phyloP scores from a whole-genome alignment of 2,797 vertebrate genomes.

The Chiloscyllium punctatum region DNA sequence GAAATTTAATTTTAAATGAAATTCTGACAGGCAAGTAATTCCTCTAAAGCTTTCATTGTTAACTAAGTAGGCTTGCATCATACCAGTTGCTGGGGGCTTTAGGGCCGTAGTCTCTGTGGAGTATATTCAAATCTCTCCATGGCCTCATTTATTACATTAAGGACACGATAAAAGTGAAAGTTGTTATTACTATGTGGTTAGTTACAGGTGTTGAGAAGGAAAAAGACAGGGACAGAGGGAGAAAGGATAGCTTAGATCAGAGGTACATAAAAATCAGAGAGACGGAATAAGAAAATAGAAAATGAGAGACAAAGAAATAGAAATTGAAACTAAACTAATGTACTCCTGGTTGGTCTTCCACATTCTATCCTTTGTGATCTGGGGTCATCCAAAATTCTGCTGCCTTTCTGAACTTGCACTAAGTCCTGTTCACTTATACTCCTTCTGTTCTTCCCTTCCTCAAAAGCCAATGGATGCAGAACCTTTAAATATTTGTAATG shows the following conservation, averaged over 20 bases:
- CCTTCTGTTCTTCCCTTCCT: too few relatives aligned
- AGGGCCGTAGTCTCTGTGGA: background rate
- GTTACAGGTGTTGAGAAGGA: background rate
- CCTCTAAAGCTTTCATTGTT: conserved; percentile 30
- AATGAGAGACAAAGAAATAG: background rate
- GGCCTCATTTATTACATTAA: background rate
- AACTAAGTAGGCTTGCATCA: background rate
- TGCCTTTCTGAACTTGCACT: too few relatives aligned
- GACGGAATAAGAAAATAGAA: background rate
- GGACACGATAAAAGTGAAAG: background rate
- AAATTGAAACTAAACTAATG: background rate
- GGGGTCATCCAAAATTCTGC: too few relatives aligned
- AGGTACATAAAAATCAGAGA: background rate
- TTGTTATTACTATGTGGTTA: background rate
- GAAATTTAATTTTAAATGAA: conserved; percentile 36
- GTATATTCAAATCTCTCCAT: background rate
- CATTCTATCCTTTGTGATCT: too few relatives aligned
- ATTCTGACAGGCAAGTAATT: conserved; percentile 29
- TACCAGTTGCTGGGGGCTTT: background rate
- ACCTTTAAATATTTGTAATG: too few relatives aligned
- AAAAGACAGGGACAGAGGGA: background rate
- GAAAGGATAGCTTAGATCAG: background rate
- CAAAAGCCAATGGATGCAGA: too few relatives aligned
- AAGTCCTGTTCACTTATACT: too few relatives aligned
- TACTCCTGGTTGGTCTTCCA: too few relatives aligned